Evolutionary conservation across 30 jellyfish, hydroid and myxozoan species (phyloP).

Genomic region (Hydractinia symbiolongicarpus): DNA sequence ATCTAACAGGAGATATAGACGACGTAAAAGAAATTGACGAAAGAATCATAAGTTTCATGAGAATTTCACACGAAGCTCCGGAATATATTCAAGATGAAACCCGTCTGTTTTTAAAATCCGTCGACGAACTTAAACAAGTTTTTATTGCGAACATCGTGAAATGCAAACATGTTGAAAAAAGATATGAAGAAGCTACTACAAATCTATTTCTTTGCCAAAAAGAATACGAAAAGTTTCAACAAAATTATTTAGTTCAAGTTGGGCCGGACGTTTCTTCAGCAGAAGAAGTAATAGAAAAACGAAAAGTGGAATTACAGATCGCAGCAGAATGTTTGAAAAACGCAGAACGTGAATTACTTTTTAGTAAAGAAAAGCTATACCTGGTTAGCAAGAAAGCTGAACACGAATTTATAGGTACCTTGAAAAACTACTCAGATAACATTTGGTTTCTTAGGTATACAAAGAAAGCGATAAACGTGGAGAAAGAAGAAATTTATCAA

Average conservation of each 20-base stretch:
- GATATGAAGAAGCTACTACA: slow-evolving; percentile 3
- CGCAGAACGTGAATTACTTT: not conserved
- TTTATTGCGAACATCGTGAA: slow-evolving; percentile 10
- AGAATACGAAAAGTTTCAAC: not conserved
- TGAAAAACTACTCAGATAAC: not conserved
- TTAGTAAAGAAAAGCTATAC: not conserved
- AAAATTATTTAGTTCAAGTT: not conserved
- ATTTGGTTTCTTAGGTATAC: slow-evolving; percentile 1
- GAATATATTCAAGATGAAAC: slow-evolving; percentile 4
- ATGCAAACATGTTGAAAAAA: not conserved
- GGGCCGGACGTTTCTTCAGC: slow-evolving; percentile 9
- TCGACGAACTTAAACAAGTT: not conserved
- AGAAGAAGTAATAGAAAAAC: not conserved
- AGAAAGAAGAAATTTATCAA: not conserved
- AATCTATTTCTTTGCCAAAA: not conserved
- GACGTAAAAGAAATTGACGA: not conserved
- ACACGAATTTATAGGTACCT: not conserved
- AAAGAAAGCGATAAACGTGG: not conserved
- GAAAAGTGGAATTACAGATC: not conserved
- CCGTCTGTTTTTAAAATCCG: not conserved
- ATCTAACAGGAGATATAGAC: not conserved
- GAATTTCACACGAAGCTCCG: slow-evolving; percentile 4
- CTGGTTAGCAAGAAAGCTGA: slow-evolving; percentile 5
- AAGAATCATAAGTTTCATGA: slow-evolving; percentile 1
- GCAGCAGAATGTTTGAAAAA: not conserved